Evolutionary conservation across 2,888 invertebrate genomes (phyloP).

Genomic region (Copidosoma aretas): DNA sequence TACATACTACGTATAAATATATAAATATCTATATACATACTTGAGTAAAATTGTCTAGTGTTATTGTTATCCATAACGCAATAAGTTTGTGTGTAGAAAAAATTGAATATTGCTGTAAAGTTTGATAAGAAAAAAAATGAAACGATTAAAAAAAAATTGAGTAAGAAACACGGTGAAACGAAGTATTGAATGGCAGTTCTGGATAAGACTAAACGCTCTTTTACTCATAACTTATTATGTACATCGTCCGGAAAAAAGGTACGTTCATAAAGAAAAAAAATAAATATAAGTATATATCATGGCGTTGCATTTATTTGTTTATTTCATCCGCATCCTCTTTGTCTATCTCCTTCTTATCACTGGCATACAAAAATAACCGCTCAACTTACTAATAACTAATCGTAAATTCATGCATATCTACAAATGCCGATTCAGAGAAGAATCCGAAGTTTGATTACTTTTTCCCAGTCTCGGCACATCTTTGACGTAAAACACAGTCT

Average conservation of each 20-base stretch:
- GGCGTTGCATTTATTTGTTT: slow-evolving; percentile 44
- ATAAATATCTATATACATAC: slow-evolving; percentile 46
- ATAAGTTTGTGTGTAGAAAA: slow-evolving; percentile 49
- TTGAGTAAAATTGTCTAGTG: slow-evolving; percentile 58
- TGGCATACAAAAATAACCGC: too few species aligned
- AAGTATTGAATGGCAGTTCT: slow-evolving; percentile 48
- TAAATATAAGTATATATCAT: slow-evolving; percentile 61
- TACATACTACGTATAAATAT: slow-evolving; percentile 15
- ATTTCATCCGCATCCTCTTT: too few species aligned
- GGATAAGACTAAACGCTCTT: slow-evolving; percentile 60
- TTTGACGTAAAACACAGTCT: slow-evolving; percentile 51
- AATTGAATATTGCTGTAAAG: slow-evolving; percentile 35
- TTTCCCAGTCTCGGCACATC: slow-evolving; percentile 49
- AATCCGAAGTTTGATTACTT: slow-evolving; percentile 18
- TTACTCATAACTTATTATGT: slow-evolving; percentile 62
- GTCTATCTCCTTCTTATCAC: too few species aligned
- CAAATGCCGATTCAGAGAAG: background rate
- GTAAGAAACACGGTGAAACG: slow-evolving; percentile 42
- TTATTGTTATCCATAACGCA: slow-evolving; percentile 53
- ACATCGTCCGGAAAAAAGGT: slow-evolving; percentile 58
- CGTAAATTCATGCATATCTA: background rate
- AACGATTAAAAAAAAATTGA: slow-evolving; percentile 9
- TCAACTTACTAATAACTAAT: too few species aligned
- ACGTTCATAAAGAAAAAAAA: slow-evolving; percentile 61
- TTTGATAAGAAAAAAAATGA: slow-evolving; percentile 19